Conservation (phyloP, 2,797 vertebrate genomes). For the Nothura maculosa region DNA sequence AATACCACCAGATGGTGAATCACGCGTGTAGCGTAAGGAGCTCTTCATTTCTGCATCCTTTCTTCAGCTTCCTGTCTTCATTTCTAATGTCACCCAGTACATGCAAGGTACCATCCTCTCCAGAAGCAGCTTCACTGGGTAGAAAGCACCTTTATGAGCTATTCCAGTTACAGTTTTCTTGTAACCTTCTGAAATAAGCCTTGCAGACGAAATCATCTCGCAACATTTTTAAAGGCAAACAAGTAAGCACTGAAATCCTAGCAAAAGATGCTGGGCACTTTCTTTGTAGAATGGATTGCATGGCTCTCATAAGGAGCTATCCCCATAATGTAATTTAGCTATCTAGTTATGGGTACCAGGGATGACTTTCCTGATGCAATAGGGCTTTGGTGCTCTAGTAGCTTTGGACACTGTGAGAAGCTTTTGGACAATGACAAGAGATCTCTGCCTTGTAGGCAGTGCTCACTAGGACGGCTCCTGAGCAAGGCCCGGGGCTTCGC, state of each 20-base stretch:
- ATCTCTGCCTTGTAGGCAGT: neutral
- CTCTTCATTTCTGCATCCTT: neutral
- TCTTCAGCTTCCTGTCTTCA: neutral
- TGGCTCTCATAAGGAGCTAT: neutral
- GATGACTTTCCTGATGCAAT: neutral
- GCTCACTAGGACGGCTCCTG: neutral
- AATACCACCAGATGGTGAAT: neutral
- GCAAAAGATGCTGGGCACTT: neutral
- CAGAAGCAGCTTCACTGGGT: neutral
- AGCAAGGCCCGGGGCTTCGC: neutral
- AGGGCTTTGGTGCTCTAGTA: neutral
- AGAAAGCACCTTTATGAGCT: neutral
- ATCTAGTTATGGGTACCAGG: neutral
- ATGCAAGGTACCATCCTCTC: neutral
- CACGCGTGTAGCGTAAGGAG: neutral
- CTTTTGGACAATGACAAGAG: neutral
- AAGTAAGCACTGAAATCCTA: neutral
- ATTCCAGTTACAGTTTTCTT: neutral
- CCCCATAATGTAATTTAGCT: neutral
- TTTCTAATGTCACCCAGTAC: neutral
- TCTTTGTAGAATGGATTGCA: neutral
- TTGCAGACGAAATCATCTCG: fast-evolving
- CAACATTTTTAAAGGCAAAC: neutral
- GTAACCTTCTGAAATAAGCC: neutral
- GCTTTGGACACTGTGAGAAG: neutral